Evolutionary conservation across 2,113 vertebrate species (phyloP).

Genomic region (Zosterops borbonicus): DNA sequence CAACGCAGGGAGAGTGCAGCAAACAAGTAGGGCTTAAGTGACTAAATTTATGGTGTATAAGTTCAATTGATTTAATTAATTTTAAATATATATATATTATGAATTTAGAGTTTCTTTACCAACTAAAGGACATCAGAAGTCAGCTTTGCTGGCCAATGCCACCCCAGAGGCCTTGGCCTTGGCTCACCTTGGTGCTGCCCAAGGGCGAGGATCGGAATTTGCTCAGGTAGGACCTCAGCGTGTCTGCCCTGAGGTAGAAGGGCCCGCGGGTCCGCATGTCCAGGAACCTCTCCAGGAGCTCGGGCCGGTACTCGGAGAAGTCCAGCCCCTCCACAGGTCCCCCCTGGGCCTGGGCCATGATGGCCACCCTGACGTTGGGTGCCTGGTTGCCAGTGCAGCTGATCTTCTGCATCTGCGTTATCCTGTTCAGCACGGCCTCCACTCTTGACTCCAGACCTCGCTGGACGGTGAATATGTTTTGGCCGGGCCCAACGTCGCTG

Average conservation of each 20-base stretch:
- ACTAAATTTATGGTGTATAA: not conserved
- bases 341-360: slow-evolving; percentile 76
- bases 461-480: slow-evolving; percentile 85
- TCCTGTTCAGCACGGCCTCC: slow-evolving; percentile 79
- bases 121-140: not conserved
- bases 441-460: slow-evolving; percentile 83
- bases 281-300: slow-evolving; percentile 80
- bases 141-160: not conserved
- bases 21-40: not conserved
- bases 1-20: not conserved
- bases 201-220: slow-evolving; percentile 76
- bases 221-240: slow-evolving; percentile 80
- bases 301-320: slow-evolving; percentile 77
- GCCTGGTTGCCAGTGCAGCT: slow-evolving; percentile 83
- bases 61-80: not conserved
- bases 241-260: slow-evolving; percentile 79
- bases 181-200: slow-evolving; percentile 80
- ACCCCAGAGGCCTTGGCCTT: too few relatives aligned
- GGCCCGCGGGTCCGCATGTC: slow-evolving; percentile 80
- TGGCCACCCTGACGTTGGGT: slow-evolving; percentile 81
- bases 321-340: slow-evolving; percentile 81
- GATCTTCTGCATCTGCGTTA: slow-evolving; percentile 83
- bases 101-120: not conserved
- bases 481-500: slow-evolving; percentile 42
- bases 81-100: too few relatives aligned